A percentile compares a stretch with the other conserved stretches of the same genome.
These are phyloP conservation scores for Alviniconcha marisindica DNA, from an alignment of 1,140 invertebrate genomes.

Conservation along the genomic window DNA sequence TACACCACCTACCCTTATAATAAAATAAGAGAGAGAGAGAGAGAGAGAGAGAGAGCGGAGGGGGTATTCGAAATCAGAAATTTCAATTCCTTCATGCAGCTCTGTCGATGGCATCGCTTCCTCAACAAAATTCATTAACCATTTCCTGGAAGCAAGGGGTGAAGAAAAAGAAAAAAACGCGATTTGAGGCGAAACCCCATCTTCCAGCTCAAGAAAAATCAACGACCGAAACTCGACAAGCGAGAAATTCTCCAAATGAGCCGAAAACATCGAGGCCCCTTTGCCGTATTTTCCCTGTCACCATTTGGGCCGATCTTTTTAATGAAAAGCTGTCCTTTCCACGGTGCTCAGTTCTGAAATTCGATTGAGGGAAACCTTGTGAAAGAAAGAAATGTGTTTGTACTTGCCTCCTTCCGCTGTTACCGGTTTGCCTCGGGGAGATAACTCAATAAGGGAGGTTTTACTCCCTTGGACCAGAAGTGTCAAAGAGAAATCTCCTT, in stretches of 20 bases:
- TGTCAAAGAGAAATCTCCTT: neutral
- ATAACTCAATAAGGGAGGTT: neutral
- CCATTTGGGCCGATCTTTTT: neutral
- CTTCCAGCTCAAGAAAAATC: neutral
- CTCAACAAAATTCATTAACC: too few species aligned
- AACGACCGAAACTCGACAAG: neutral
- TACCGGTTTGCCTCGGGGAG: neutral
- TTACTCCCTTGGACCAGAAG: neutral
- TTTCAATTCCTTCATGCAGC: too few species aligned
- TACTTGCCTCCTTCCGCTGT: neutral
- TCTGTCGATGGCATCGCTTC: too few species aligned
- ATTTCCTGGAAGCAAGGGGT: too few species aligned
- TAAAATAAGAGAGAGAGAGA: too few species aligned
- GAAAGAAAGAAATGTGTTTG: neutral
- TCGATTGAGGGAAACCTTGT: slow-evolving; percentile 1
- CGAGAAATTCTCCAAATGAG: neutral
- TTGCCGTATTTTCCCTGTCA: neutral
- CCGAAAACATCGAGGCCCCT: neutral
- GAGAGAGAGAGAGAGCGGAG: too few species aligned
- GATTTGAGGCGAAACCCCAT: neutral
- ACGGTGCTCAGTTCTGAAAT: neutral
- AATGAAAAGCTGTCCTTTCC: neutral
- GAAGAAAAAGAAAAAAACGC: neutral
- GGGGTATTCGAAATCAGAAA: too few species aligned
- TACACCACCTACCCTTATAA: too few species aligned